Percentiles rank a stretch among this genome's conserved stretches.
phyloP scores from a whole-genome alignment of 2,797 vertebrate species.

The Galagoides demidoff region DNA sequence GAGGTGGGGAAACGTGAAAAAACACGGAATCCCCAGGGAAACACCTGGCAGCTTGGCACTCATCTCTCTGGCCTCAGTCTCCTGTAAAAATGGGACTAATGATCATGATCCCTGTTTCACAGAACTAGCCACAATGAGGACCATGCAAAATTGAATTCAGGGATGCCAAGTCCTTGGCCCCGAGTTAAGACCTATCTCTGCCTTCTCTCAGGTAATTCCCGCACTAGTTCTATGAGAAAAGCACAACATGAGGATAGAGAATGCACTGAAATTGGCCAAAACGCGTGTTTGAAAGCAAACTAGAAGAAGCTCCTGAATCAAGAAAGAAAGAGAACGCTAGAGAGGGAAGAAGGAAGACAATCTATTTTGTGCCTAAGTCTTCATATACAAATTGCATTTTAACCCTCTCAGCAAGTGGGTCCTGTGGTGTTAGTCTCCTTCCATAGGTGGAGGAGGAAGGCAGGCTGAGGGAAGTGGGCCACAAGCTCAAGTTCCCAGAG shows the following conservation, averaged over 20 bases:
- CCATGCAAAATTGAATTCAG: background rate
- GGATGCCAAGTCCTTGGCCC: background rate
- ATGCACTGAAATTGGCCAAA: background rate
- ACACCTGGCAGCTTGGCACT: fast-evolving
- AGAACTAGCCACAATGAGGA: background rate
- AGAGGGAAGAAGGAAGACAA: background rate
- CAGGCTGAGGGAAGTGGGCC: background rate
- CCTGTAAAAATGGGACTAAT: background rate
- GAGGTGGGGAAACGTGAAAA: fast-evolving
- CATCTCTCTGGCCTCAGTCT: background rate
- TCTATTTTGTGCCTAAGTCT: background rate
- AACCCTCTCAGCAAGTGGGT: background rate
- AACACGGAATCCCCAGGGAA: background rate
- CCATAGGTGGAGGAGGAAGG: background rate
- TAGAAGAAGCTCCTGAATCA: background rate
- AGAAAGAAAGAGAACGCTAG: background rate
- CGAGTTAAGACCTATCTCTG: fast-evolving
- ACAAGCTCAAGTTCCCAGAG: background rate
- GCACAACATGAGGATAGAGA: background rate
- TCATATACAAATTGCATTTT: background rate
- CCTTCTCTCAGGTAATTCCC: background rate
- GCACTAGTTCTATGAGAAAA: background rate
- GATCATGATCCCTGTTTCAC: background rate
- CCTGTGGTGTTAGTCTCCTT: background rate
- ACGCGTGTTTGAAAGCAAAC: background rate